Base-by-base conservation (phyloP, 1,140 invertebrate species). In the Drosophila subpulchrella region DNA sequence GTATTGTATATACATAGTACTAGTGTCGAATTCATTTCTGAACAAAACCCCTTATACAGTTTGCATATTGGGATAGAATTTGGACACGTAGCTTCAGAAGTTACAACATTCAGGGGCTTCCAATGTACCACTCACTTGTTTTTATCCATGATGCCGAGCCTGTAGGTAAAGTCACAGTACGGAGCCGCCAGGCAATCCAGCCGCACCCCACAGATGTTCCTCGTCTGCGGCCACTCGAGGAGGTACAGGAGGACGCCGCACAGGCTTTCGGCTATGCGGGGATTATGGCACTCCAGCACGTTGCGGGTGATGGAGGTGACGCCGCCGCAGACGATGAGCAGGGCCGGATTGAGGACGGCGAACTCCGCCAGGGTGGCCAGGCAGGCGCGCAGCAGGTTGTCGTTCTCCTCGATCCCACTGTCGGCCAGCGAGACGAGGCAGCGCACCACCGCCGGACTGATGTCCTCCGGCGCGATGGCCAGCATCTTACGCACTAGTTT, bases 121-220 rank as follows among this genome's bases (percentile, higher is more conserved):
- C 20, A 20, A 20, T 2, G 20, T 20, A 12, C 7, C 12, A 44
- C 42, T 46, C 81, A 94, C 94, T 94, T 94, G 84, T 93, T 93
- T 90, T 94, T 86, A 89, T 94, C 93, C 93, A 94, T 92, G 78
- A 95, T 93, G 74, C 94, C 92, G 79, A 95, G 92, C 91, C 95
- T 92, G 94, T 95, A 97, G 86, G 98, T 96, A 80, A 97, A 96
- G 93, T 99, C 98, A 80, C 97, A 98, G 82, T 98, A 98, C 3
- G 98, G 97, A 2, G 97, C 97, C 44, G 98, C 96, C 4, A 99
- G 93, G 88, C 95, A 96, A 78, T 97, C 93, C n/a, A 98, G 93
- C 81, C 97, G 96, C 5, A 97, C 94, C 13, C 94, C 95, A 39
- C 96, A 95, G 55, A 94, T 94, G 68, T 94, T 93, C 48, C 98